Evolutionary conservation across 2,797 vertebrate genomes (phyloP).

Genomic region (Eremophila alpestris): DNA sequence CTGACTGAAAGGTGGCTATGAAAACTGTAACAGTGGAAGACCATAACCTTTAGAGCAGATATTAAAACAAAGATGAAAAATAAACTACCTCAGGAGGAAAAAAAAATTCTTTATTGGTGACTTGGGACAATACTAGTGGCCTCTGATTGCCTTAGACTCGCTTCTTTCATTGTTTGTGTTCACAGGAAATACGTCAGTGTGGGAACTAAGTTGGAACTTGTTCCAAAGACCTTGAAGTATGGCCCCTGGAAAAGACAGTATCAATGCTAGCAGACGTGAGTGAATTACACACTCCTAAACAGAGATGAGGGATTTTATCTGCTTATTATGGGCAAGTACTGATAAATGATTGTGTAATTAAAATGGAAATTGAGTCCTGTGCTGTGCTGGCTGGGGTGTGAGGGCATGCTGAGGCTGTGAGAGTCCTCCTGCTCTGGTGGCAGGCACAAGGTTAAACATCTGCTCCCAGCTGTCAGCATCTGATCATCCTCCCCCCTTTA

Average conservation of each 20-base stretch:
- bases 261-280: neutral
- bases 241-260: neutral
- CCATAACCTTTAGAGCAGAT: neutral
- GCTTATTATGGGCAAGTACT: neutral
- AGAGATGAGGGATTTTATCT: slow-evolving; percentile 6
- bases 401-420: neutral
- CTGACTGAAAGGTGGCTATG: neutral
- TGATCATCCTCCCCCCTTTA: neutral
- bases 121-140: neutral
- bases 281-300: neutral
- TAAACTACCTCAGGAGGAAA: neutral
- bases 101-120: neutral
- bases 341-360: slow-evolving; percentile 39
- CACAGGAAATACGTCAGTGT: neutral
- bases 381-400: neutral
- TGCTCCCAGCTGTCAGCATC: neutral
- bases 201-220: neutral
- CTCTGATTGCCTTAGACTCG: neutral
- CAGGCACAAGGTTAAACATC: neutral
- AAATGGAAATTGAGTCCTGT: slow-evolving; percentile 20
- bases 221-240: neutral
- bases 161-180: neutral
- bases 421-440: neutral
- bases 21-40: neutral
- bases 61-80: neutral